Percentiles rank a stretch among this genome's conserved stretches.
phyloP scores from a whole-genome alignment of 2,888 invertebrate genomes.

The Scelioninae gen. 2 region DNA sequence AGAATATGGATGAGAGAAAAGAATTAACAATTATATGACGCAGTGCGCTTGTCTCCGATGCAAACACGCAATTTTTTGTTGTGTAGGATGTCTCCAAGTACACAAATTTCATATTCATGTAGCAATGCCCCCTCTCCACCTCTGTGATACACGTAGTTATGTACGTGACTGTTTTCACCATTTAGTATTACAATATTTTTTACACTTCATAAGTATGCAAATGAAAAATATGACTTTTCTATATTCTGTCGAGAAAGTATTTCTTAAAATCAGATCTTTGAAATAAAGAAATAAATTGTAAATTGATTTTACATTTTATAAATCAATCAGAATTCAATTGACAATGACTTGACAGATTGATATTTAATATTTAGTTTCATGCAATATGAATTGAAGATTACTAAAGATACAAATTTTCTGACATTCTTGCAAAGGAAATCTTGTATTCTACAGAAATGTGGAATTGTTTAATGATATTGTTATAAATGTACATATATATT shows the following conservation, averaged over 20 bases:
- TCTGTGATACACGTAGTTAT: conserved; percentile 52
- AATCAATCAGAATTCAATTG: conserved; percentile 9
- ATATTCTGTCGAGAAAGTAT: conserved; percentile 17
- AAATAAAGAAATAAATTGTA: conserved; percentile 11
- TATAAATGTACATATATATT: conserved; percentile 29
- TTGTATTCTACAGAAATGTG: conserved; percentile 18
- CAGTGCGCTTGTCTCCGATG: conserved; percentile 3
- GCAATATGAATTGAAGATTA: conserved; percentile 42
- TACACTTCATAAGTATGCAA: conserved; percentile 38
- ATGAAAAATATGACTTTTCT: conserved; percentile 2
- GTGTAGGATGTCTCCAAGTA: conserved; percentile 16
- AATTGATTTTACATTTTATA: conserved; percentile 18
- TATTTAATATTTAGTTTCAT: conserved; percentile 5
- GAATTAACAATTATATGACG: too few relatives aligned
- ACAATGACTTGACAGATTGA: conserved; percentile 16
- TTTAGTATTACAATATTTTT: conserved; percentile 38
- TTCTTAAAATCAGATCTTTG: conserved; percentile 22
- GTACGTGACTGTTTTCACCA: conserved; percentile 29
- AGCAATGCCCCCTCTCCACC: conserved; percentile 37
- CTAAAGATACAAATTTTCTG: conserved; percentile 20
- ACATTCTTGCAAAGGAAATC: conserved; percentile 17
- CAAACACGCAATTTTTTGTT: conserved; percentile 11
- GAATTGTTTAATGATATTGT: conserved; percentile 38
- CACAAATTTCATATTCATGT: conserved; percentile 40
- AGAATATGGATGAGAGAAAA: conserved; percentile 67